Percentiles rank a stretch among this genome's conserved stretches.
These are phyloP conservation scores for Epizoanthus illoricatus DNA, from an alignment of 92 coral and sea anemone species.

Conservation along the genomic window DNA sequence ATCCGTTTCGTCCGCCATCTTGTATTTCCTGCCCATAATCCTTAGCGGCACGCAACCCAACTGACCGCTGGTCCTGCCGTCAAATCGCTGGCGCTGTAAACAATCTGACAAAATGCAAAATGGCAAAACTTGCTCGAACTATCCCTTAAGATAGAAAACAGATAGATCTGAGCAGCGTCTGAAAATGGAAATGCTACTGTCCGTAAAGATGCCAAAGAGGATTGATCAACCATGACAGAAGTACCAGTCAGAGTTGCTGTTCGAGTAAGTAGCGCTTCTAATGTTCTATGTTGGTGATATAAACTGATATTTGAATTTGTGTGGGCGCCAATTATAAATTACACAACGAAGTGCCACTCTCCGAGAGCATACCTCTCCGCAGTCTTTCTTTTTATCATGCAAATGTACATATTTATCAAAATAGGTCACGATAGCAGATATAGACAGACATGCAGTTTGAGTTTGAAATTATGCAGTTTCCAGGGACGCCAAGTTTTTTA, in stretches of 20 bases:
- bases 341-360: background rate
- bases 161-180: background rate
- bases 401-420: too few species aligned
- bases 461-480: too few species aligned
- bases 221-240: constrained; percentile 68
- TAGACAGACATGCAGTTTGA: too few species aligned
- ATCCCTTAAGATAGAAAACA: background rate
- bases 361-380: too few species aligned
- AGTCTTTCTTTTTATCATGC: too few species aligned
- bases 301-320: background rate
- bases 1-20: constrained; percentile 41
- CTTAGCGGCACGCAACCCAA: background rate
- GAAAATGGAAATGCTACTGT: background rate
- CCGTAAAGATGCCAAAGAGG: background rate
- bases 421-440: too few species aligned
- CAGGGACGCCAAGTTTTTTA: too few species aligned
- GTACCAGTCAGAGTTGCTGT: constrained; percentile 98
- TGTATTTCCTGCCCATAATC: constrained; percentile 22
- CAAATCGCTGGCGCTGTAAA: constrained; percentile 41
- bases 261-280: constrained; percentile 61
- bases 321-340: background rate
- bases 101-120: background rate
- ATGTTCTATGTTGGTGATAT: too few species aligned
- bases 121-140: background rate
- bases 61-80: constrained; percentile 17